Evolutionary conservation across 2,888 invertebrate species (phyloP).

Genomic region (Parasteatoda lunata): DNA sequence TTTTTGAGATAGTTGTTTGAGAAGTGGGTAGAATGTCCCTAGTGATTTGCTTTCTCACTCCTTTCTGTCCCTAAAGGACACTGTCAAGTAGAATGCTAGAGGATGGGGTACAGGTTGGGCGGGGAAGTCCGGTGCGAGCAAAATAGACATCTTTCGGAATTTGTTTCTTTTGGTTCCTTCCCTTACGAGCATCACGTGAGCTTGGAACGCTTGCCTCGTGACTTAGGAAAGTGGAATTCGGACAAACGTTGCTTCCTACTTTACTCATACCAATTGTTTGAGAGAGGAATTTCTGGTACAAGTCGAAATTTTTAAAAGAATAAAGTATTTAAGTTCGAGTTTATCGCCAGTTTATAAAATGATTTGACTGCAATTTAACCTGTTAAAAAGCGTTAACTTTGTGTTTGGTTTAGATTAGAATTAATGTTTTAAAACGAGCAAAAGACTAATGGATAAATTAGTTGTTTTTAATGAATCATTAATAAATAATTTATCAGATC

Average conservation of each 20-base stretch:
- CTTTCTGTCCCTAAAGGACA: conserved; percentile 55
- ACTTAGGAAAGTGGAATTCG: neutral
- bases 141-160: conserved; percentile 47
- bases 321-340: no score
- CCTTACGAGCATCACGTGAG: conserved; percentile 42
- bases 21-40: conserved; percentile 44
- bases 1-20: conserved; percentile 60
- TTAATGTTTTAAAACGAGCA: no score
- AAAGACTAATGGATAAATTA: no score
- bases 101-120: neutral
- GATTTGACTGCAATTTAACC: no score
- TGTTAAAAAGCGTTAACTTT: no score
- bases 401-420: no score
- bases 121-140: conserved; percentile 38
- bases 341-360: no score
- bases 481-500: no score
- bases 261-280: no score
- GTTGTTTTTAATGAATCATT: no score
- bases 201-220: conserved; percentile 11
- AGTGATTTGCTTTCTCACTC: conserved; percentile 44
- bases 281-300: no score
- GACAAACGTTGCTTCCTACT: conserved; percentile 2
- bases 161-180: conserved; percentile 21
- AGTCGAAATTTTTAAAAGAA: no score
- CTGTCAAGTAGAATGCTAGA: conserved; percentile 42